Base-by-base conservation (phyloP, 2,888 invertebrate genomes). In the Schrankia costaestrigalis region DNA sequence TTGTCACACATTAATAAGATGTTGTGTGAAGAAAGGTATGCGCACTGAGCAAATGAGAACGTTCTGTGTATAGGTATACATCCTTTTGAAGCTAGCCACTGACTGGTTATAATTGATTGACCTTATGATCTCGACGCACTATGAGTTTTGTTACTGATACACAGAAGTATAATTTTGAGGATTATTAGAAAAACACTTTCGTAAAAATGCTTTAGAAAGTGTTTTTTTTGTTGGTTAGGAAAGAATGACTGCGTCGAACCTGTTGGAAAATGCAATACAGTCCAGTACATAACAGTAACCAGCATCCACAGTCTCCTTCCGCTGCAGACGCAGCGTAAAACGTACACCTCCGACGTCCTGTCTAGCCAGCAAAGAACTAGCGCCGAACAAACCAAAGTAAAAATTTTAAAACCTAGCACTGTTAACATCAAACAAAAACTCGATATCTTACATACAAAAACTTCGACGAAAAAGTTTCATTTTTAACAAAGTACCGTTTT, bases 1-100 rank as follows among this genome's bases (percentile, higher is more conserved):
- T n/a, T 59, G 61, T 60, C 51, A 32, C 35, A 51, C 55, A 63
- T 64, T 61, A 54, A 57, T 61, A 64, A 56, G 56, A 45, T 41
- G 51, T 56, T 31, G 45, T 40, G 33, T 45, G 47, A 43, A 33
- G 33, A 14, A 18, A 26, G 36, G 41, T 26, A 47, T 35, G 39
- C 30, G 33, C 47, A 38, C 30, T 41, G 45, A 35, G 13, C 28
- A 44, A 45, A 36, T 41, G 52, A 36, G 41, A 37, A 42, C n/a
- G n/a, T n/a, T n/a, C n/a, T 36, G 31, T 46, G 45, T 42, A 43
- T 22, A 23, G 7, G 28, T 21, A 13, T 26, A 11, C 19, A 7
- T 24, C 25, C 14, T 14, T 31, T 17, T 12, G 12, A 17, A 28
- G 21, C 19, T 27, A 9, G 17, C 17, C 28, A 33, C 32, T 3